Evolutionary conservation across 2,888 invertebrate genomes (phyloP).

Genomic region (Andrena praecox): DNA sequence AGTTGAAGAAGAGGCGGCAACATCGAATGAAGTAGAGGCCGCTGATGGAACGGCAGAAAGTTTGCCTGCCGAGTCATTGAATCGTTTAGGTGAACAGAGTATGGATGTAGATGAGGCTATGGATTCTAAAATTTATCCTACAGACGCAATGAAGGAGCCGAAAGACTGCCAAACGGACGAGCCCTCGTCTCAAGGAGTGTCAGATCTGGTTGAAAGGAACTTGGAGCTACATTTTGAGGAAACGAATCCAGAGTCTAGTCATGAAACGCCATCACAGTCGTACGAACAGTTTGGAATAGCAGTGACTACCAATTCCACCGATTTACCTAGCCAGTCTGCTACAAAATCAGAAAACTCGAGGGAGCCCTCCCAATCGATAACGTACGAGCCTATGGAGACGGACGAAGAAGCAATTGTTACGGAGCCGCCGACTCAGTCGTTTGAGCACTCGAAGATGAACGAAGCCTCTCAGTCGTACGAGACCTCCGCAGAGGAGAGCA

Average conservation of each 20-base stretch:
- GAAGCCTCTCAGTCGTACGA: slow-evolving; percentile 79
- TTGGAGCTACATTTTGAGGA: slow-evolving; percentile 70
- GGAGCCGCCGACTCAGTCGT: slow-evolving; percentile 81
- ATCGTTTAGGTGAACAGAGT: slow-evolving; percentile 52
- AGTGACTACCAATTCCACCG: slow-evolving; percentile 71
- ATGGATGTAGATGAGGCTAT: slow-evolving; percentile 70
- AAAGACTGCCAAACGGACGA: slow-evolving; percentile 65
- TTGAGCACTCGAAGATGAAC: slow-evolving; percentile 76
- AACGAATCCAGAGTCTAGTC: slow-evolving; percentile 73
- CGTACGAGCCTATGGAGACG: slow-evolving; percentile 77
- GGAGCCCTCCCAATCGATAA: slow-evolving; percentile 79
- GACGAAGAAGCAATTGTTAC: slow-evolving; percentile 70
- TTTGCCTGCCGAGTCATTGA: slow-evolving; percentile 53
- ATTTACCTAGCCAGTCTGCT: slow-evolving; percentile 81
- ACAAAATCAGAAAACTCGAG: slow-evolving; percentile 77
- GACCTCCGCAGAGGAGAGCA: slow-evolving; percentile 68
- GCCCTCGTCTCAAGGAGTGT: slow-evolving; percentile 74
- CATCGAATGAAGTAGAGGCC: slow-evolving; percentile 58
- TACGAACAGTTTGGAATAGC: slow-evolving; percentile 77
- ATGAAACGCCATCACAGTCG: slow-evolving; percentile 81
- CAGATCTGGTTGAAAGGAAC: slow-evolving; percentile 46
- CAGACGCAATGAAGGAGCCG: slow-evolving; percentile 33
- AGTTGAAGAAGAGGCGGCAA: slow-evolving; percentile 57
- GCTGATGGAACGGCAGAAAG: slow-evolving; percentile 30
- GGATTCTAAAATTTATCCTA: slow-evolving; percentile 62